Evolutionary conservation across 2,797 vertebrate genomes (phyloP), one percentile per base, ranked within the genome.

Genomic region (Sebastes reedi): DNA sequence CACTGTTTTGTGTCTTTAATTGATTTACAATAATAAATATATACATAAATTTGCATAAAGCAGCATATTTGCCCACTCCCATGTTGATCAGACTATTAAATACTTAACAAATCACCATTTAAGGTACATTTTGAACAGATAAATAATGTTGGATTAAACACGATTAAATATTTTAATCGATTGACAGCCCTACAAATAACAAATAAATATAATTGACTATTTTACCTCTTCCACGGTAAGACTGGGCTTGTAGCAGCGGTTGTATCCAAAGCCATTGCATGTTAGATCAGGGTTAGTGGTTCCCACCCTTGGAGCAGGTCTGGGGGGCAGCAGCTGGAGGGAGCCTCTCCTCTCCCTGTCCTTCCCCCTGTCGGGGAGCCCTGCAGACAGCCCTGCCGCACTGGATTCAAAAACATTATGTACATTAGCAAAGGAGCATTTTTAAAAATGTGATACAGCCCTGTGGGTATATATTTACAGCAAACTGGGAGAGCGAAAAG

Each of bases 211-310:
- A 4, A 42, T 29, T 29, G 4, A 25, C 5, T 10, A 34, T 10
- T 58, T 86, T 62, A 96, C 96, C 95, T 96, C 94, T 87, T 97
- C 95, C 29, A 96, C 96, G 0, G 96, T 90, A 6, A 97, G 94
- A 89, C 89, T 95, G 75, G 93, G 90, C 74, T 94, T 97, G 80
- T 92, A 92, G 60, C 84, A 89, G 76, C 95, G 95, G 67, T 32
- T 90, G 62, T 93, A 80, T 78, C 82, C 91, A 30, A 83, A 82
- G 54, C 84, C 80, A 70, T 84, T 82, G 83, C 67, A 80, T 20
- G 67, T 25, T 8, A 73, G 36, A 46, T 92, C 87, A 55, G 91
- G n/a, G 59, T 76, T 77, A 75, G 88, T 11, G 27, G 76, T 30
- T 68, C 82, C 91, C 8, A 85, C 66, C 29, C 89, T 89, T 25